Conservation (phyloP, 2,888 invertebrate genomes). For the Chalcis sispes region DNA sequence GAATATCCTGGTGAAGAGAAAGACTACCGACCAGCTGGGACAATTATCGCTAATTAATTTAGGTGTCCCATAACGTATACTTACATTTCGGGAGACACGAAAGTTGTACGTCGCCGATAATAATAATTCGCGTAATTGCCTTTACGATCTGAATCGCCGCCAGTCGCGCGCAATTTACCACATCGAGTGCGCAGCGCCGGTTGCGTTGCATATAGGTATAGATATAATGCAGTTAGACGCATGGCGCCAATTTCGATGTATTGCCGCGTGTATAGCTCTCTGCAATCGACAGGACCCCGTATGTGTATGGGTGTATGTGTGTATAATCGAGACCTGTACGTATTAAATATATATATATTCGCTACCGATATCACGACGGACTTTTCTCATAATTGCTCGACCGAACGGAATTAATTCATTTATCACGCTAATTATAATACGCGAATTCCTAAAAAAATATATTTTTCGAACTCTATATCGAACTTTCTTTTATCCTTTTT, state of each 20-base stretch:
- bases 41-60: slow-evolving; percentile 37
- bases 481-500: no score
- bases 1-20: no score
- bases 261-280: slow-evolving; percentile 13
- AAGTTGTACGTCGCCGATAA: slow-evolving; percentile 7
- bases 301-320: background rate
- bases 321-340: background rate
- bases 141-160: slow-evolving; percentile 22
- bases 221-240: slow-evolving; percentile 33
- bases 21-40: no score
- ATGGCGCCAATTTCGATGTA: slow-evolving; percentile 33
- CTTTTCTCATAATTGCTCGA: slow-evolving; percentile 39
- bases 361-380: no score
- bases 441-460: no score
- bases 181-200: background rate
- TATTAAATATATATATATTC: background rate
- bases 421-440: slow-evolving; percentile 44
- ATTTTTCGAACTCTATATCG: no score
- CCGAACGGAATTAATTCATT: slow-evolving; percentile 43
- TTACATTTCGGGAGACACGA: background rate
- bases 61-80: background rate
- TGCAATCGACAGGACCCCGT: slow-evolving; percentile 12
- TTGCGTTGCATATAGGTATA: background rate
- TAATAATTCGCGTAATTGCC: slow-evolving; percentile 48
- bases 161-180: background rate